Base-by-base conservation (phyloP, 1,140 invertebrate species). In the Trichonephila inaurata region DNA sequence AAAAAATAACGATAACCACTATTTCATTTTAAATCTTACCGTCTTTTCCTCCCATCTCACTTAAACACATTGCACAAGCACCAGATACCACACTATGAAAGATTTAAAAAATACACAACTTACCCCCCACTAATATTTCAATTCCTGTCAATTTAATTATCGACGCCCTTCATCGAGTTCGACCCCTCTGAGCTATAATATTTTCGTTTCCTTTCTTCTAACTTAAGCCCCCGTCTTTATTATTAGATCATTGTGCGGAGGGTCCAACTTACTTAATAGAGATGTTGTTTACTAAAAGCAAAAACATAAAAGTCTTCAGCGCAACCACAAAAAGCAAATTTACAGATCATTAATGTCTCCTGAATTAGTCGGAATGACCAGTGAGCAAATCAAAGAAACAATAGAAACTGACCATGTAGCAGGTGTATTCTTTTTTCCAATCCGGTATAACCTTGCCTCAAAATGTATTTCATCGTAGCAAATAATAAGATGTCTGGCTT, bases 301-400 rank as follows among this genome's bases (percentile, higher is more conserved):
- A 12, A 51, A 58, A 24, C 66, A 89, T 89, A 89, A 89, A 89
- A 89, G 40, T 77, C 66, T 69, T 77, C 88, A 72, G 33, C 83
- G 14, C 0, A 44, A 66, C 62, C 19, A 33, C 28, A 66, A 87
- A 62, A 10, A 64, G 60, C 85, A 89, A 62, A 89, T 89, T 89
- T 89, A 89, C 66, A 77, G 88, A 51, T 89, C 88, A 40, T 89
- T 89, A 89, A 89, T 72, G 88, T 89, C 88, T 66, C 33, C 19
- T 58, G 83, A 16, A 85, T 24, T 85, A 85, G 18, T 3, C 82
- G 16, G 44, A 60, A 60, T 85, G 51, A 85, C 44, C 82, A 85
- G 12, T 51, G 44, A 60, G 14, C 28, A 72, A 72, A 33, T 33
- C 72, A 77, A 33, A 40, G 16, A 51, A 77, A 40, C 72, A 77